Conservation (phyloP, 2,113 vertebrate genomes). For the Daubentonia madagascariensis region DNA sequence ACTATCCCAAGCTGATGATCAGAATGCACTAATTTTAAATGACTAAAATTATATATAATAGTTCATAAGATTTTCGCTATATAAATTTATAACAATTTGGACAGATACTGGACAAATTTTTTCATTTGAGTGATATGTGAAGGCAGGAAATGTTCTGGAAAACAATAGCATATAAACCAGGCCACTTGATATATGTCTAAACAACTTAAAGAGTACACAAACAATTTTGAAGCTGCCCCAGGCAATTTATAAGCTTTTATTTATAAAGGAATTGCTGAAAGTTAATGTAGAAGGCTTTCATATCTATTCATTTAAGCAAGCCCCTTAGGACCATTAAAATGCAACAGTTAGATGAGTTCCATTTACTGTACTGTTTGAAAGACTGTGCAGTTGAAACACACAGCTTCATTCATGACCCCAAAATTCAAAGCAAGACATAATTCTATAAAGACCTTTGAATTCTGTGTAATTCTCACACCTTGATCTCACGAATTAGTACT, state of each 20-base stretch:
- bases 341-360: constrained; percentile 24
- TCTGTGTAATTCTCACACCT: neutral
- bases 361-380: neutral
- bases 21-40: neutral
- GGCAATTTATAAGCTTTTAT: constrained; percentile 19
- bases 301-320: constrained; percentile 11
- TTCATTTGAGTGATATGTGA: neutral
- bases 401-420: neutral
- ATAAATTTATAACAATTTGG: neutral
- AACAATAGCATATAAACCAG: neutral
- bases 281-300: neutral
- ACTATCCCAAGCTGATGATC: neutral
- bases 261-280: constrained; percentile 17
- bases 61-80: neutral
- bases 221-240: neutral
- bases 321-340: constrained; percentile 13
- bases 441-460: neutral
- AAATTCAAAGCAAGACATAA: neutral
- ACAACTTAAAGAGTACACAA: neutral
- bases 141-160: neutral
- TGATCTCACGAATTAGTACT: neutral
- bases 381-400: neutral
- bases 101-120: neutral
- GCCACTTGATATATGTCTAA: neutral
- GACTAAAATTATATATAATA: neutral